Base-by-base conservation (phyloP, 64 coral and sea anemone genomes). In the Acropora yongei region DNA sequence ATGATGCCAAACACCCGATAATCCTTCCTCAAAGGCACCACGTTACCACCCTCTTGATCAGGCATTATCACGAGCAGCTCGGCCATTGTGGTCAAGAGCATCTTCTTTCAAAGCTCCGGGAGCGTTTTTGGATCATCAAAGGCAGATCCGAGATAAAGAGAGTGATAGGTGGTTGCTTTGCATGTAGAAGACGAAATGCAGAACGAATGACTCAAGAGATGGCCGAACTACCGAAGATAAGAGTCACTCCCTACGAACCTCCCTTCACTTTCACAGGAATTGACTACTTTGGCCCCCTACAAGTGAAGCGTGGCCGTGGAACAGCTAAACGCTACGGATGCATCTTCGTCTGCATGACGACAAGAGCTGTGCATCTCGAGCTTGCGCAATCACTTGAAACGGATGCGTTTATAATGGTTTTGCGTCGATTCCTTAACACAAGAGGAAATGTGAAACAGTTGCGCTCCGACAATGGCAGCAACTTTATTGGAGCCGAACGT, bases 1-100 rank as follows among this genome's bases (percentile, higher is more conserved):
- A 18, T 16, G 71, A 96, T 72, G 90, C 80, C 10, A 96, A 80
- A 57, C 77, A 89, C 19, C 90, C 83, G 1, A 92, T 96, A 41
- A 92, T 96, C 6, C 17, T 96, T 10, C 94, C 86, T 17, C 46
- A 84, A 19, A 10, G 84, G 4, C 90, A 96, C 18, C 90, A 89
- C 18, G 86, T 96, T 45, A 84, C 78, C 0, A 7, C 11, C 1
- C 77, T 92, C 3, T 8, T 92, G 8, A 83, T 96, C 9, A 58
- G 78, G 0, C 51, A 92, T 53, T 45, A 55, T 18, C 90, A 92
- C 42, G 79, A 85, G 6, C 49, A 0, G 2, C 78, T 80, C 68
- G 86, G 79, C 7, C 94, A 92, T 18, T 84, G 90, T 89, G 90
- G 90, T 14, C 55, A 49, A 18, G 94, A 96, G 11, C 86, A 96